Percentiles rank a stretch among this genome's conserved stretches.
These are phyloP conservation scores for Puffinus mauretanicus DNA, from an alignment of 2,113 vertebrate species.

Conservation along the genomic window DNA sequence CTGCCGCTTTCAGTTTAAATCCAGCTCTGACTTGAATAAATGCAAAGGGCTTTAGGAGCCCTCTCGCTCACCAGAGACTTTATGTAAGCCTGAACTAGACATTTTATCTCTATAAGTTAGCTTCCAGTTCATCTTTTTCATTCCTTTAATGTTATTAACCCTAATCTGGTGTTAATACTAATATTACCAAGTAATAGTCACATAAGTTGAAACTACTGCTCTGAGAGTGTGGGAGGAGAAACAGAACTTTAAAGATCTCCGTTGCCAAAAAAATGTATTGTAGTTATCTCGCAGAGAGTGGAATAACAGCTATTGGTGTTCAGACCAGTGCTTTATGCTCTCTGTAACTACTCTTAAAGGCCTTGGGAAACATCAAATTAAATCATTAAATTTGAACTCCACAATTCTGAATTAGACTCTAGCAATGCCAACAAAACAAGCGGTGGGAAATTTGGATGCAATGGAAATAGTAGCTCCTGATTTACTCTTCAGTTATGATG, in stretches of 20 bases:
- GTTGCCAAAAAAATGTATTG: not conserved
- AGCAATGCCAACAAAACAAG: conserved; percentile 27
- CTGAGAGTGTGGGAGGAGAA: not conserved
- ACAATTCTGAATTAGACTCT: conserved; percentile 31
- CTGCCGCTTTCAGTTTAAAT: not conserved
- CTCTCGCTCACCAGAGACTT: not conserved
- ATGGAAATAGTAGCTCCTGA: conserved; percentile 48
- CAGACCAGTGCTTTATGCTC: not conserved
- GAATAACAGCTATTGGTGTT: not conserved
- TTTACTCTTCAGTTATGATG: conserved; percentile 48
- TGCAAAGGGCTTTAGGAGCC: not conserved
- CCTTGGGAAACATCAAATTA: not conserved
- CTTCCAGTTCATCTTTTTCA: not conserved
- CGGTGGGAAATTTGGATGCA: conserved; percentile 47
- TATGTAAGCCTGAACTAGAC: not conserved
- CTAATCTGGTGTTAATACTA: not conserved
- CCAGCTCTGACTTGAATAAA: not conserved
- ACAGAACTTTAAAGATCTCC: not conserved
- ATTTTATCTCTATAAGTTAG: not conserved
- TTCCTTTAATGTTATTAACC: not conserved
- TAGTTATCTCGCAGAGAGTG: not conserved
- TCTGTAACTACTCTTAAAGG: not conserved
- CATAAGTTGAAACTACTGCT: not conserved
- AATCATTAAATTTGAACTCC: not conserved
- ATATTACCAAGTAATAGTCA: not conserved